phyloP scores from a whole-genome alignment of 2,797 vertebrate species.

The Poecilia wingei region DNA sequence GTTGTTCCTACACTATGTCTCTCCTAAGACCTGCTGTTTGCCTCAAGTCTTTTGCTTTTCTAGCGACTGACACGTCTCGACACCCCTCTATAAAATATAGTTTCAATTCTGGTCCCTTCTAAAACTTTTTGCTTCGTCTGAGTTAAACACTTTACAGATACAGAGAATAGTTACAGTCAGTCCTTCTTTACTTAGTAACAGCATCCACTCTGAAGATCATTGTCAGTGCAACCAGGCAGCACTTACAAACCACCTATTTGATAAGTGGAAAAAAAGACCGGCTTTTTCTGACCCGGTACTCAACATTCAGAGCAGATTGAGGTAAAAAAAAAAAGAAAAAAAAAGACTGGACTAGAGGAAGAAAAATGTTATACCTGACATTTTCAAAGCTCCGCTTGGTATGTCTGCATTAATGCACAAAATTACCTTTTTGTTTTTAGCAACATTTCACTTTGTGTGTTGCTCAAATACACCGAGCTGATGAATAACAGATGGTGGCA shows the following conservation, averaged over 20 bases:
- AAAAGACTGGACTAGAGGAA: background rate
- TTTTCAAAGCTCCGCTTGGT: background rate
- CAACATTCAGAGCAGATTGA: too few species aligned
- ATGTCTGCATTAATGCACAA: slow-evolving; percentile 13
- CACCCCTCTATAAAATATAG: background rate
- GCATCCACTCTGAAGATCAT: background rate
- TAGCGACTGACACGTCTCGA: background rate
- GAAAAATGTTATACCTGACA: background rate
- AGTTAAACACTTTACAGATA: background rate
- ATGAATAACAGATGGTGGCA: slow-evolving; percentile 69
- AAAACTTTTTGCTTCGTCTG: background rate
- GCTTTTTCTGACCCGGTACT: background rate
- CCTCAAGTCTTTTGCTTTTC: background rate
- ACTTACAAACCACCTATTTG: background rate
- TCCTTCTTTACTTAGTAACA: background rate
- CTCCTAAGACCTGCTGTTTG: background rate
- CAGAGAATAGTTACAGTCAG: background rate
- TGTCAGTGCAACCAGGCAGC: background rate
- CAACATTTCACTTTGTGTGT: slow-evolving; percentile 37
- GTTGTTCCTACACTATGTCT: background rate
- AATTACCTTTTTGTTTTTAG: slow-evolving; percentile 18
- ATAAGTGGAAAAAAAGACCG: background rate
- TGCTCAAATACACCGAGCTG: slow-evolving; percentile 33
- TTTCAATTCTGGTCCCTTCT: background rate
- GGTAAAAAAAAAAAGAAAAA: too few species aligned